A percentile compares a stretch with the other conserved stretches of the same genome.
Conservation (phyloP, 2,113 vertebrate species). For the Mustela lutreola region DNA sequence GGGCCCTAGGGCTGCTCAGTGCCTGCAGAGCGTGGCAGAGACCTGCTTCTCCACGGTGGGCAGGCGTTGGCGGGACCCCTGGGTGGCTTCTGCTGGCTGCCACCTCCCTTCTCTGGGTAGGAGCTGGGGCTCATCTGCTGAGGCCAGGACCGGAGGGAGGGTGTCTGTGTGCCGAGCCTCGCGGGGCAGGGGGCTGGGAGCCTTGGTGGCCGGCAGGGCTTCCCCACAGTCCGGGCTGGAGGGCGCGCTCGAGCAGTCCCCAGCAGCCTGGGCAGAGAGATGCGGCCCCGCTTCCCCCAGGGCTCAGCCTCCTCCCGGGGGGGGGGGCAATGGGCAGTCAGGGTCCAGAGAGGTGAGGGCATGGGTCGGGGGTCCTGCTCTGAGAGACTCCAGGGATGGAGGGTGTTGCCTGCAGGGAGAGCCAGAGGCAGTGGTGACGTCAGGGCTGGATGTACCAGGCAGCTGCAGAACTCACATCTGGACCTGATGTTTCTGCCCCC, state of each 20-base stretch:
- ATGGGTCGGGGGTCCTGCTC: rapidly evolving
- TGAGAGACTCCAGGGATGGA: not conserved
- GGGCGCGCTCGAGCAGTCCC: rapidly evolving
- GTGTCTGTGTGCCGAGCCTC: not conserved
- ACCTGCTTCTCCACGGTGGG: not conserved
- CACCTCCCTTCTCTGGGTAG: not conserved
- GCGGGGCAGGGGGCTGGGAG: rapidly evolving
- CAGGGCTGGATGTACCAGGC: rapidly evolving
- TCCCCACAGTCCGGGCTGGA: no score
- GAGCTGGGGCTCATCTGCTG: rapidly evolving
- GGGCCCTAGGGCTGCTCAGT: not conserved
- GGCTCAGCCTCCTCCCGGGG: not conserved
- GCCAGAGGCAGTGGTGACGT: rapidly evolving
- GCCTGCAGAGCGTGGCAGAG: rapidly evolving
- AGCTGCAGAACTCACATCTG: not conserved
- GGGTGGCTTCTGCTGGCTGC: not conserved
- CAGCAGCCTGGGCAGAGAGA: not conserved
- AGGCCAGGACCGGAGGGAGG: not conserved
- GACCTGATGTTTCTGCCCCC: not conserved
- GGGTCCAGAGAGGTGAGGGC: not conserved
- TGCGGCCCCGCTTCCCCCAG: not conserved
- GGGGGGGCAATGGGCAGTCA: not conserved
- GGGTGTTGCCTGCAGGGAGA: rapidly evolving
- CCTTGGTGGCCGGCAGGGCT: not conserved
- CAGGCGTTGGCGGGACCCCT: not conserved